These are phyloP conservation scores for Lepidurus couesii DNA, from an alignment of 1,140 invertebrate genomes.

Conservation along the genomic window DNA sequence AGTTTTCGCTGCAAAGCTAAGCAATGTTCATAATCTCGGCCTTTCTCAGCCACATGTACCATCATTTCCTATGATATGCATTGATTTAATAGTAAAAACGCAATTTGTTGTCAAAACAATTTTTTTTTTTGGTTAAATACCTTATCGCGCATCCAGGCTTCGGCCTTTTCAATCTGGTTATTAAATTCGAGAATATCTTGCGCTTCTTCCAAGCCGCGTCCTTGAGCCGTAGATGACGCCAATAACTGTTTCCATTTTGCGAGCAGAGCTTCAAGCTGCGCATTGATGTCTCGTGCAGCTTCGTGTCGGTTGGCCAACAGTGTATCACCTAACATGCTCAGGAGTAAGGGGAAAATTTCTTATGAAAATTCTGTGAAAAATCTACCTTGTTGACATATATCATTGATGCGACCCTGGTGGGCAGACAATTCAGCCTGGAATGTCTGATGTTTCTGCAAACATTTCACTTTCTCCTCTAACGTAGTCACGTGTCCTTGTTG, in stretches of 20 bases:
- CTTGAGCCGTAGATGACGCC: conserved; percentile 67
- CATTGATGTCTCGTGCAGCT: conserved; percentile 66
- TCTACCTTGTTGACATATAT: conserved; percentile 63
- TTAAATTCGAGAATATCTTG: conserved; percentile 97
- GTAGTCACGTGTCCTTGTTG: conserved; percentile 40
- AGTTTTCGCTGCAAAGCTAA: conserved; percentile 74
- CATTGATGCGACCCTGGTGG: conserved; percentile 76
- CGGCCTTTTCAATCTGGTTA: conserved; percentile 89
- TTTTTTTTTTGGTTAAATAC: conserved; percentile 41
- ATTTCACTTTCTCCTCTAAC: conserved; percentile 57
- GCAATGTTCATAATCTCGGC: conserved; percentile 69
- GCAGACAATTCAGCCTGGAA: conserved; percentile 91
- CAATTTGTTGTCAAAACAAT: no score
- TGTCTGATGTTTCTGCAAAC: conserved; percentile 95
- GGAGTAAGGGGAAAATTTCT: background rate
- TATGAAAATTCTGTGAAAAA: background rate
- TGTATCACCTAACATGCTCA: conserved; percentile 50
- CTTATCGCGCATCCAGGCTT: conserved; percentile 92
- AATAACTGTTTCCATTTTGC: conserved; percentile 74
- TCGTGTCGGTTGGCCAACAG: conserved; percentile 50
- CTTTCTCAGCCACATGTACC: conserved; percentile 86
- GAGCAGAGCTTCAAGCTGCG: conserved; percentile 62
- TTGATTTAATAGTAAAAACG: no score
- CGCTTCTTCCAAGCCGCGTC: conserved; percentile 89
- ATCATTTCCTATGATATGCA: conserved; percentile 64